These are phyloP conservation scores for Eulemur coronatus DNA, from an alignment of 2,797 vertebrate species.

Conservation along the genomic window DNA sequence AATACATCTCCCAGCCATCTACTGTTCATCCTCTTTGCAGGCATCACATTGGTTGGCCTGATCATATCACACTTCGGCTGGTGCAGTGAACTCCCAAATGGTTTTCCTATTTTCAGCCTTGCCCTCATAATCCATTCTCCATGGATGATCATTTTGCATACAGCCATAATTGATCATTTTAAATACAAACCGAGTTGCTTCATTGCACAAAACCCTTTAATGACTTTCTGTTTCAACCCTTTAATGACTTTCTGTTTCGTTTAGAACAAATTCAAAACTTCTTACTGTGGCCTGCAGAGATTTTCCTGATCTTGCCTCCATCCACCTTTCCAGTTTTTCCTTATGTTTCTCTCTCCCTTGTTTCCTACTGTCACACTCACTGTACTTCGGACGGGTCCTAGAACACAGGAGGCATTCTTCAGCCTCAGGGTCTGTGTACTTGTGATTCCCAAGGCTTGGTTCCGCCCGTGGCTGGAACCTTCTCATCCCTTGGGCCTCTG, in stretches of 20 bases:
- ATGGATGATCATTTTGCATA: background rate
- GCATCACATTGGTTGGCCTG: background rate
- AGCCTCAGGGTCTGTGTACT: background rate
- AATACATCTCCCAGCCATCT: background rate
- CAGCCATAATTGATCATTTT: background rate
- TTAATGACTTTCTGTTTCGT: background rate
- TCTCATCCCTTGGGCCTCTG: background rate
- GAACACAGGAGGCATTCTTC: background rate
- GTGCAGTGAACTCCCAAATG: background rate
- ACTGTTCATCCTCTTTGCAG: background rate
- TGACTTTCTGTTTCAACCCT: background rate
- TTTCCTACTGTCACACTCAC: background rate
- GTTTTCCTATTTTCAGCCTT: background rate
- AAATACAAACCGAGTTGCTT: background rate
- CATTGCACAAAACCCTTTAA: background rate
- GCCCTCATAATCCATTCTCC: background rate
- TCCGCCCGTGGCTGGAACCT: background rate
- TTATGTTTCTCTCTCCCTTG: background rate
- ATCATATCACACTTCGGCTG: background rate
- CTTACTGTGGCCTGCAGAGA: background rate
- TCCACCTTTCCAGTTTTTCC: background rate
- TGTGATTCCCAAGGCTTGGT: background rate
- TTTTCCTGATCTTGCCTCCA: background rate
- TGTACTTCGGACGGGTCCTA: background rate
- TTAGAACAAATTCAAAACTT: background rate